Percentiles rank a stretch among this genome's conserved stretches.
Conservation (phyloP, 2,797 vertebrate genomes). For the Lithobates sylvaticus region DNA sequence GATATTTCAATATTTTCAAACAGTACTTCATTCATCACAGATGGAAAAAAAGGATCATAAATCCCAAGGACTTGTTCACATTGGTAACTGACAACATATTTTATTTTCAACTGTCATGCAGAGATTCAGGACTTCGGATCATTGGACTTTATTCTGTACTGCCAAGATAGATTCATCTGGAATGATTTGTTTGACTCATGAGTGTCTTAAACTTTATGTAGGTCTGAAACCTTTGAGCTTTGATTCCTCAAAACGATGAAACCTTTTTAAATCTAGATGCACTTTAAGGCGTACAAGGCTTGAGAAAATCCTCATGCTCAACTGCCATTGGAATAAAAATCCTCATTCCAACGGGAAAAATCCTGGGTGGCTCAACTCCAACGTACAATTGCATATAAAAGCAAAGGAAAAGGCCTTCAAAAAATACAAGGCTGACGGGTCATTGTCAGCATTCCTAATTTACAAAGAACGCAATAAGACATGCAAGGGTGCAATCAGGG, state of each 20-base stretch:
- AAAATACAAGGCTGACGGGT: no score
- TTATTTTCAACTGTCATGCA: constrained; percentile 16
- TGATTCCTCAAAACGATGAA: constrained; percentile 21
- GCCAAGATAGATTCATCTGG: constrained; percentile 10
- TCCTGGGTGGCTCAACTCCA: no score
- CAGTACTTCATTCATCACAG: not conserved
- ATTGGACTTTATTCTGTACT: not conserved
- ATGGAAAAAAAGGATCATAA: constrained; percentile 7
- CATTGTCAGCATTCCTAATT: no score
- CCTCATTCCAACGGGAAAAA: no score
- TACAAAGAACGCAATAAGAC: no score
- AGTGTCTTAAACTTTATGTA: constrained; percentile 3
- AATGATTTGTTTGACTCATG: constrained; percentile 14
- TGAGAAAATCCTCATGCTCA: no score
- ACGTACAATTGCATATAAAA: no score
- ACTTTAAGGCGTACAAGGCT: not conserved
- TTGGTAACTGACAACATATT: not conserved
- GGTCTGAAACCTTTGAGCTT: not conserved
- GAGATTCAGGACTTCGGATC: constrained; percentile 1
- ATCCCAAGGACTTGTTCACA: not conserved
- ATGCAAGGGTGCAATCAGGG: no score
- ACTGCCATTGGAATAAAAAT: no score
- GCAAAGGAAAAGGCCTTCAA: no score
- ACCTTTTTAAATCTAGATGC: constrained; percentile 11
- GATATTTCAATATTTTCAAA: not conserved